phyloP scores from a whole-genome alignment of 2,888 invertebrate genomes.

The Pollenia angustigena region DNA sequence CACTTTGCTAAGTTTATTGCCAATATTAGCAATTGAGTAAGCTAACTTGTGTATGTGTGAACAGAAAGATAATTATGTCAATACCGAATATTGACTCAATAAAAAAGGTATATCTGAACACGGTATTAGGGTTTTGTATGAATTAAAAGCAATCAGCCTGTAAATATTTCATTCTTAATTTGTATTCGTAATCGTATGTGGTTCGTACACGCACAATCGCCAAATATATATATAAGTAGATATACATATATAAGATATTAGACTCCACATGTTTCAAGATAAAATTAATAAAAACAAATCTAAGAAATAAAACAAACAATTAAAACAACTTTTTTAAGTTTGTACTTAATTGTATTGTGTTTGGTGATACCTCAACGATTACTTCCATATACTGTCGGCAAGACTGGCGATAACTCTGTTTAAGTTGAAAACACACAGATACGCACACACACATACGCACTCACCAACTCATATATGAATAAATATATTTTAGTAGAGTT shows the following conservation, averaged over 20 bases:
- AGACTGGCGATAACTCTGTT: conserved; percentile 11
- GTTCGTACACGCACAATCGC: conserved; percentile 46
- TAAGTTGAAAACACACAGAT: not conserved
- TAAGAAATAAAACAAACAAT: not conserved
- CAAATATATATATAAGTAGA: not conserved
- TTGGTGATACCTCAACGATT: conserved; percentile 13
- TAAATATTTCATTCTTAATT: not conserved
- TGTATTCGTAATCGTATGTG: conserved; percentile 8
- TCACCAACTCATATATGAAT: not conserved
- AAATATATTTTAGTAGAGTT: conserved; percentile 1
- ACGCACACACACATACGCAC: not conserved
- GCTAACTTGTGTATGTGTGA: too few species aligned
- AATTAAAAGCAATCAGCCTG: too few species aligned
- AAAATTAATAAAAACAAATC: not conserved
- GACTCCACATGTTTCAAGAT: conserved; percentile 39
- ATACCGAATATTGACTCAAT: too few species aligned
- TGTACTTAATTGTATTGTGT: conserved; percentile 3
- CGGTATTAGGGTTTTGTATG: too few species aligned
- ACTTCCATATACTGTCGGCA: not conserved
- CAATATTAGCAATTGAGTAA: too few species aligned
- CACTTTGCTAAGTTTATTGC: too few species aligned
- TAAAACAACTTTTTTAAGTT: not conserved
- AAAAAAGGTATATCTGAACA: too few species aligned
- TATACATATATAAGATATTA: not conserved
- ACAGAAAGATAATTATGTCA: too few species aligned